Conservation (phyloP, 2,888 invertebrate genomes). For the Meloe dianella region DNA sequence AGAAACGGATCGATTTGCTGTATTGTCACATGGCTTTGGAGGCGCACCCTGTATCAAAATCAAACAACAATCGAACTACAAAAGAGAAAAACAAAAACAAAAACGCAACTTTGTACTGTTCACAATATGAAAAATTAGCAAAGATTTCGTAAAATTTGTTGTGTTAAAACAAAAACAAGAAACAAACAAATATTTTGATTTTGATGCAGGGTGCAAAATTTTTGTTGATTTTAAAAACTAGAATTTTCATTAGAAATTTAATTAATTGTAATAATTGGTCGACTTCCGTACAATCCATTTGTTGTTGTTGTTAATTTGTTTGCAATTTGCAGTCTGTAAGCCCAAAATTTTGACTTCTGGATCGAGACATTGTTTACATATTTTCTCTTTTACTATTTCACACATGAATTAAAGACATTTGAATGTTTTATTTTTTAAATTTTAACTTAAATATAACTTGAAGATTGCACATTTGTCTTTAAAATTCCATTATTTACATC, state of each 20-base stretch:
- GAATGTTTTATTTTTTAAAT: conserved; percentile 36
- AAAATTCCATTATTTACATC: conserved; percentile 51
- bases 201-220: conserved; percentile 28
- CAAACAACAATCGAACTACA: conserved; percentile 33
- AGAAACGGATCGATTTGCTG: conserved; percentile 17
- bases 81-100: too few relatives aligned
- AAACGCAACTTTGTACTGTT: conserved; percentile 43
- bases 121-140: conserved; percentile 13
- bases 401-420: conserved; percentile 33
- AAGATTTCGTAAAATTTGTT: neutral
- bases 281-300: conserved; percentile 41
- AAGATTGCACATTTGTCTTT: conserved; percentile 53
- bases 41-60: conserved; percentile 19
- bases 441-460: conserved; percentile 35
- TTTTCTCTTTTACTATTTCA: conserved; percentile 31
- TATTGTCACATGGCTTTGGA: conserved; percentile 37
- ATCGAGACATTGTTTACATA: conserved; percentile 20
- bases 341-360: conserved; percentile 19
- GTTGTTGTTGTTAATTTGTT: conserved; percentile 36
- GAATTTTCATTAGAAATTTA: conserved; percentile 38
- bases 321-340: conserved; percentile 44
- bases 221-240: conserved; percentile 34
- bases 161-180: too few relatives aligned
- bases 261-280: conserved; percentile 42
- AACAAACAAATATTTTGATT: too few relatives aligned